Evolutionary conservation across 2,113 vertebrate species (phyloP).

Genomic region (Eira barbara): DNA sequence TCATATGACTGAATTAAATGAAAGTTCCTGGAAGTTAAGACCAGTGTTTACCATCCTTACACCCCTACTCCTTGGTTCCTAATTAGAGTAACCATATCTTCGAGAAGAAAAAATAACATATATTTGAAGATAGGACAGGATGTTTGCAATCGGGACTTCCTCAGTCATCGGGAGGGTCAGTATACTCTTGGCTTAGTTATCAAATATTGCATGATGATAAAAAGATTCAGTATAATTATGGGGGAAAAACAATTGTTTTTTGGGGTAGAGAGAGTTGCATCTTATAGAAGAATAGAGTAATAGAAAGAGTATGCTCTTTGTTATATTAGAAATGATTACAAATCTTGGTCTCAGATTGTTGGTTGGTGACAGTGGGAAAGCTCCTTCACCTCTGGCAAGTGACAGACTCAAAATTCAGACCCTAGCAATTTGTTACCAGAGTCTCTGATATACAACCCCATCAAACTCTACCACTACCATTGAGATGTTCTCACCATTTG

Average conservation of each 20-base stretch:
- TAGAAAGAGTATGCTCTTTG: neutral
- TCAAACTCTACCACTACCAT: neutral
- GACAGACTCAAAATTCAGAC: neutral
- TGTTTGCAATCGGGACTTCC: neutral
- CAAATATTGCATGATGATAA: neutral
- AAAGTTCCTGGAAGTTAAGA: neutral
- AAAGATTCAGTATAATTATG: neutral
- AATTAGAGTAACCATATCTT: neutral
- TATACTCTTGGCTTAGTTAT: neutral
- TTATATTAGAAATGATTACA: neutral
- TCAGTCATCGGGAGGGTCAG: neutral
- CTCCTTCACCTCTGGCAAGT: neutral
- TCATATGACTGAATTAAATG: neutral
- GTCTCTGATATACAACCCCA: neutral
- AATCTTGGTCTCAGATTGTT: neutral
- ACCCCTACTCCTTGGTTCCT: neutral
- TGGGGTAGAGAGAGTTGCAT: rapidly evolving
- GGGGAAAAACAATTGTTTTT: neutral
- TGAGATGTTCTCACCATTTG: neutral
- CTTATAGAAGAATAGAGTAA: neutral
- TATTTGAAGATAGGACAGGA: neutral
- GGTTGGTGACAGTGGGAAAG: neutral
- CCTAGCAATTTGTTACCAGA: neutral
- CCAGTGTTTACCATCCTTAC: neutral
- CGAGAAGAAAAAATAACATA: neutral